Percentiles rank a stretch among this genome's conserved stretches.
These are phyloP conservation scores for Drosophila yooni DNA, from an alignment of 2,888 invertebrate genomes.

Conservation along the genomic window DNA sequence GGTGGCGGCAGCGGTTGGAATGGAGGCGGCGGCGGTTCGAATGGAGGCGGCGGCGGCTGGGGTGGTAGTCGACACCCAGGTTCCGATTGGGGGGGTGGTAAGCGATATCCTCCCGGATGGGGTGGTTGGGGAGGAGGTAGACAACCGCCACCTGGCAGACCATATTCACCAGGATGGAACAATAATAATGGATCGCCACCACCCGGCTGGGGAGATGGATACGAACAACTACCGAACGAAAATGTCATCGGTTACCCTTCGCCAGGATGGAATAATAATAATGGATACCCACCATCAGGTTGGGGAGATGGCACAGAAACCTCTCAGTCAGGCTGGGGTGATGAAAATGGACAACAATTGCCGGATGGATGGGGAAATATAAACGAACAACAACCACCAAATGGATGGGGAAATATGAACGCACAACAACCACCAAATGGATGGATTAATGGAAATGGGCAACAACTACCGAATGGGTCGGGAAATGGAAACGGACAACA, in stretches of 20 bases:
- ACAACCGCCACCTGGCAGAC: conserved; percentile 22
- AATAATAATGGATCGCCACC: conserved; percentile 6
- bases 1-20: conserved; percentile 4
- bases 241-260: too few relatives aligned
- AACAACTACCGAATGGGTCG: conserved; percentile 1
- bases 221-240: neutral
- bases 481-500: conserved; percentile 13
- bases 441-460: neutral
- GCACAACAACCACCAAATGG: neutral
- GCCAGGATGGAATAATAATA: neutral
- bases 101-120: conserved; percentile 43
- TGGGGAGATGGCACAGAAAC: conserved; percentile 9
- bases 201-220: conserved; percentile 18
- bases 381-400: neutral
- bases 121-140: conserved; percentile 25
- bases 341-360: neutral
- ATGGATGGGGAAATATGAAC: neutral
- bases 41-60: neutral
- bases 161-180: conserved; percentile 3
- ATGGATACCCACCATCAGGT: neutral
- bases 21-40: conserved; percentile 14
- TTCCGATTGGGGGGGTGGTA: conserved; percentile 33
- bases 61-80: neutral
- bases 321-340: conserved; percentile 22
- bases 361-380: neutral